phyloP scores from a whole-genome alignment of 30 jellyfish, hydroid and myxozoan species.

The Rhopilema esculentum region DNA sequence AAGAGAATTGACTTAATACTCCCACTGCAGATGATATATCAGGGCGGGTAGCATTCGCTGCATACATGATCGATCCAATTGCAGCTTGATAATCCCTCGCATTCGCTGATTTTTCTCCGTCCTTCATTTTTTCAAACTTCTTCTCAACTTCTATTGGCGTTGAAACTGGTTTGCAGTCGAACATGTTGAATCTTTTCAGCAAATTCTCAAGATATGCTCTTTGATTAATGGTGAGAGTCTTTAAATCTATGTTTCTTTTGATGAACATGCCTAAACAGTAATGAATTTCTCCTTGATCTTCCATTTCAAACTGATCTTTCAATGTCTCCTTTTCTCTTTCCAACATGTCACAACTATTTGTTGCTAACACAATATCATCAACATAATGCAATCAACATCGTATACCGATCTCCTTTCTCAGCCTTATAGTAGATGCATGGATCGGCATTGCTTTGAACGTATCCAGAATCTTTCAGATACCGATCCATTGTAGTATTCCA shows the following conservation, averaged over 20 bases:
- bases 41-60: constrained; percentile 66
- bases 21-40: constrained; percentile 56
- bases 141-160: constrained; percentile 73
- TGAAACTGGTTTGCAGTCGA: constrained; percentile 59
- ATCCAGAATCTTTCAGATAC: constrained; percentile 32
- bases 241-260: constrained; percentile 24
- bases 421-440: constrained; percentile 61
- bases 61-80: constrained; percentile 65
- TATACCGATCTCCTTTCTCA: constrained; percentile 3
- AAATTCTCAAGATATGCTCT: constrained; percentile 35
- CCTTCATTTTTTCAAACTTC: constrained; percentile 42
- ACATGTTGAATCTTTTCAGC: constrained; percentile 50
- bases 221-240: constrained; percentile 31
- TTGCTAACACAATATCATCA: not conserved
- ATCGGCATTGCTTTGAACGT: constrained; percentile 59
- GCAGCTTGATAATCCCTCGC: constrained; percentile 70
- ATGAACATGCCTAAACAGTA: constrained; percentile 48
- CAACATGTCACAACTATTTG: not conserved
- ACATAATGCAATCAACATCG: not conserved
- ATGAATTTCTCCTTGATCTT: constrained; percentile 49
- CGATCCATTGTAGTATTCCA: constrained; percentile 66
- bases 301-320: constrained; percentile 63
- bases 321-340: not conserved
- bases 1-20: constrained; percentile 34
- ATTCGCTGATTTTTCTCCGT: constrained; percentile 51